Evolutionary conservation across 2,113 vertebrate species (phyloP), one percentile per base, ranked within the genome.

Genomic region (Myotis davidii): DNA sequence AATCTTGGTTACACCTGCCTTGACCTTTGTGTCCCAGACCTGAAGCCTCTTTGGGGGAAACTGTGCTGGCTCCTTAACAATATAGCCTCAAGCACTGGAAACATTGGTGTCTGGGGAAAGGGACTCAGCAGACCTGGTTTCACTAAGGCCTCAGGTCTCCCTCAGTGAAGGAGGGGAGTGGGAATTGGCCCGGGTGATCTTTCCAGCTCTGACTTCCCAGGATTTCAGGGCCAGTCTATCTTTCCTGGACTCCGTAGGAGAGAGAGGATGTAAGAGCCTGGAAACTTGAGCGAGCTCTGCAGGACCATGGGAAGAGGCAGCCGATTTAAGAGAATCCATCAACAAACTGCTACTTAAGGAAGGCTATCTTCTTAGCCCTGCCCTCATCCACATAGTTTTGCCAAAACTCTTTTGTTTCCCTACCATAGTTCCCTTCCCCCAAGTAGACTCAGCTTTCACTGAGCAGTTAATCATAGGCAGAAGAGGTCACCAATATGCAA

Each of bases 321-420:
- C 25, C 48, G 73, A 81, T 85, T 73, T 83, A 88, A 85, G 73
- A 88, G 73, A 93, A 74, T 74, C 78, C 64, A 77, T 77, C 50
- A 93, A 67, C 61, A 91, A 52, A 67, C 34, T 73, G 78, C 90
- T 94, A 69, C 74, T 93, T 88, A 82, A 64, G 54, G 85, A 97
- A 91, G 64, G 52, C 77, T 94, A 14, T 88, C 92, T 87, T 88
- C 92, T 76, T 45, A 48, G 39, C 69, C 8, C 50, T 84, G 37
- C 52, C 29, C 10, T 95, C 59, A 69, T 88, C 34, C 52, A 54
- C 8, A 56, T 54, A 56, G 78, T 73, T 88, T 85, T 50, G 52
- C 48, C 73, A 13, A 88, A 92, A 82, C 78, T 91, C 52, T 88
- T 74, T 78, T 88, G 45, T 93, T 25, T 50, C 52, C 52, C 45